Evolutionary conservation across 2,888 invertebrate genomes (phyloP), one percentile per base, ranked within the genome.

Genomic region (Nasonovia ribisnigri): DNA sequence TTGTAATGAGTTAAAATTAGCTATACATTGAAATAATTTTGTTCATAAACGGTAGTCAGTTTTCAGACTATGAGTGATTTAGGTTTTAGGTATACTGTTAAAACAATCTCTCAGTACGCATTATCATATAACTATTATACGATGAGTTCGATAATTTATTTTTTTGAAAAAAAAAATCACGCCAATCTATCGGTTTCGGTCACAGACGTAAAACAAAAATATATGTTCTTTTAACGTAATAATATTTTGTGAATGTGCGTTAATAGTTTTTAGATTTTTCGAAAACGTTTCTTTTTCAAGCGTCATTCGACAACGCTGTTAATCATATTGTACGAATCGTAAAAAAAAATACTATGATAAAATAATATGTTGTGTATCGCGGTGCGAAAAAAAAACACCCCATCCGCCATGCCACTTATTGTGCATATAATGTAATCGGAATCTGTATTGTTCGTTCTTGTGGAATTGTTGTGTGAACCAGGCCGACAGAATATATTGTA

Each of bases 361-460:
- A 16, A 67, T 67, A n/a, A 36, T 42, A 36, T 77, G 77, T 8
- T 42, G 77, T 77, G 20, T 24, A 36, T 20, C 8, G 20, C 11
- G 8, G 8, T 77, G 6, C 16, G 20, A 36, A 36, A 77, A 51
- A 13, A 24, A 20, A 77, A 36, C 36, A 77, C 8, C 20, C n/a
- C 77, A 2, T 77, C 20, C 20, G 20, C 20, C 36, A 20, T 36
- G 20, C 36, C 77, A 42, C 77, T 77, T 77, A 77, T 77, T 77
- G 77, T 42, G 77, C 54, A 54, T 77, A 36, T 20, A 77, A 77
- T 77, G 36, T 77, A 77, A 77, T 77, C 77, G 77, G 77, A 77
- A 77, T 77, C 77, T 77, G 77, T 77, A 77, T 77, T 77, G 77
- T 77, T 77, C 77, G 20, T 20, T 77, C 77, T 77, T 77, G 36